phyloP scores from a whole-genome alignment of 2,888 invertebrate genomes.

The Periphyllus acericola region DNA sequence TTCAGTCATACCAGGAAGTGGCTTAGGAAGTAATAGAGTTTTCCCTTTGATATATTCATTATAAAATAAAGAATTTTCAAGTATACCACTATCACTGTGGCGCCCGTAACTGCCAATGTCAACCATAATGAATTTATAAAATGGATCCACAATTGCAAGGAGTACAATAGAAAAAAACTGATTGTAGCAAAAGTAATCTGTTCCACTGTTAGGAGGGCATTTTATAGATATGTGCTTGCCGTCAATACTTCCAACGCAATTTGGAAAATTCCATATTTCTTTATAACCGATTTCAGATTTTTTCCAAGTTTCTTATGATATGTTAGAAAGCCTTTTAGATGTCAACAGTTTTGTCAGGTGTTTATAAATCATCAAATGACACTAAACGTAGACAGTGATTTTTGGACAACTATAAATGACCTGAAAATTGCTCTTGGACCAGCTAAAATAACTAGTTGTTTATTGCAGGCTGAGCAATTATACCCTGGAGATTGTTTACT shows the following conservation, averaged over 20 bases:
- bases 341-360: slow-evolving; percentile 19
- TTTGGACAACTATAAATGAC: neutral
- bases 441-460: neutral
- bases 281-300: too few relatives aligned
- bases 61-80: slow-evolving; percentile 49
- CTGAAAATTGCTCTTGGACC: neutral
- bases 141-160: slow-evolving; percentile 37
- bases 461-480: slow-evolving; percentile 3
- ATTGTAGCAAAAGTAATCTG: too few relatives aligned
- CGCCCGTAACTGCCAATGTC: neutral
- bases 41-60: slow-evolving; percentile 45
- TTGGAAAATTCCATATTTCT: too few relatives aligned
- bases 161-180: slow-evolving; percentile 53
- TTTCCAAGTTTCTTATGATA: too few relatives aligned
- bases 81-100: slow-evolving; percentile 35
- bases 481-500: slow-evolving; percentile 3
- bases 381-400: neutral
- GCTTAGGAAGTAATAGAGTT: slow-evolving; percentile 61
- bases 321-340: slow-evolving; percentile 20
- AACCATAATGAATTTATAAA: slow-evolving; percentile 39
- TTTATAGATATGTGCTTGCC: too few relatives aligned
- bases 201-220: too few relatives aligned
- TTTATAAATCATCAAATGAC: neutral
- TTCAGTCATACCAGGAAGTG: slow-evolving; percentile 65
- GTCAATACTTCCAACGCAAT: too few relatives aligned